phyloP scores from a whole-genome alignment of 2,888 invertebrate species.

The Drosophila fungiperda region DNA sequence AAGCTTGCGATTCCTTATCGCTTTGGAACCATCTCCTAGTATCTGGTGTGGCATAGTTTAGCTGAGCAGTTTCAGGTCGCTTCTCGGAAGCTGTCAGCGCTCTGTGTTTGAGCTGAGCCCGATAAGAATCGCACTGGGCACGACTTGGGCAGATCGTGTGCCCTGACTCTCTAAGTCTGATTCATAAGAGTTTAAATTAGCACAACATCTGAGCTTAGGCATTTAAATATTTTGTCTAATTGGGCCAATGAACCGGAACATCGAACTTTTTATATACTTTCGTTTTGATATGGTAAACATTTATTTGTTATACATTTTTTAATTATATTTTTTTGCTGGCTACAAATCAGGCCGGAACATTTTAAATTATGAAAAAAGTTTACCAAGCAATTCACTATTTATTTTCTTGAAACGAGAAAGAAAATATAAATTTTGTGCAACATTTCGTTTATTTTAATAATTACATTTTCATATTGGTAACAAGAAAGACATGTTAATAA shows the following conservation, averaged over 20 bases:
- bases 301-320: no score
- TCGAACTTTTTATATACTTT: constrained; percentile 3
- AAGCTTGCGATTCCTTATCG: constrained; percentile 25
- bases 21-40: constrained; percentile 13
- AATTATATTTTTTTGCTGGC: background rate
- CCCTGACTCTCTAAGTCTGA: constrained; percentile 35
- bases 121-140: constrained; percentile 48
- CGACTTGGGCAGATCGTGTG: constrained; percentile 20
- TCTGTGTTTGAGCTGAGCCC: constrained; percentile 1
- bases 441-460: background rate
- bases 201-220: constrained; percentile 20
- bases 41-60: constrained; percentile 36
- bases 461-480: background rate
- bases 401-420: background rate
- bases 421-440: background rate
- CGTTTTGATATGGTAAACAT: background rate
- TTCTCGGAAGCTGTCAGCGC: constrained; percentile 60
- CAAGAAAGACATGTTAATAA: background rate
- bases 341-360: background rate
- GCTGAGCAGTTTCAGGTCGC: constrained; percentile 16
- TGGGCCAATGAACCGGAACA: background rate
- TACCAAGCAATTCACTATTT: background rate
- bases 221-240: constrained; percentile 33
- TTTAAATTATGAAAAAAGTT: background rate
- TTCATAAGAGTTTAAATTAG: constrained; percentile 50